Percentiles rank a stretch among this genome's conserved stretches.
phyloP scores from a whole-genome alignment of 2,113 vertebrate species.

The Alouatta palliata region DNA sequence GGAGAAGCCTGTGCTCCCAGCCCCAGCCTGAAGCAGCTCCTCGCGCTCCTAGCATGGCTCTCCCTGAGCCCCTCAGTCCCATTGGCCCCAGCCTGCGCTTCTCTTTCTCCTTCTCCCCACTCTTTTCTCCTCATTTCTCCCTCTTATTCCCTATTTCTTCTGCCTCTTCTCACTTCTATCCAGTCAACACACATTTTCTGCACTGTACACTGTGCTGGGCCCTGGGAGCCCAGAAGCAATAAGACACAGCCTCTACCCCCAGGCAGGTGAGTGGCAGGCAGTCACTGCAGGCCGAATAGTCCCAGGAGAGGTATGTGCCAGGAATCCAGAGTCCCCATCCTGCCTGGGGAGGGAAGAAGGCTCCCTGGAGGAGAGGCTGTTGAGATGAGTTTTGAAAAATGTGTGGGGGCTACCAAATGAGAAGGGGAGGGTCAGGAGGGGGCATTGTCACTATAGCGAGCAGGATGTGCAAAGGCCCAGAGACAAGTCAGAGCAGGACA shows the following conservation, averaged over 20 bases:
- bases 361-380: not conserved
- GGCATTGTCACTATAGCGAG: not conserved
- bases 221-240: not conserved
- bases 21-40: not conserved
- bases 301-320: fast-evolving
- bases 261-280: not conserved
- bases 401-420: not conserved
- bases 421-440: not conserved
- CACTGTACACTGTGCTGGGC: not conserved
- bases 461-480: not conserved
- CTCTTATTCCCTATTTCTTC: not conserved
- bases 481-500: not conserved
- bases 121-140: not conserved
- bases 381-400: not conserved
- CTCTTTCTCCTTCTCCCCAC: not conserved
- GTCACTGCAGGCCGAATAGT: not conserved
- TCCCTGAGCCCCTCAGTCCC: no score
- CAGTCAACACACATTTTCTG: not conserved
- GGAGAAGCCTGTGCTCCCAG: not conserved
- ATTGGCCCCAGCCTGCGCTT: not conserved
- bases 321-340: not conserved
- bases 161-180: not conserved
- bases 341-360: not conserved
- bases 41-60: fast-evolving
- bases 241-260: not conserved